Percentiles rank a stretch among this genome's conserved stretches.
These are phyloP conservation scores for Drosophila affinis DNA, from an alignment of 2,888 invertebrate genomes.

Conservation along the genomic window DNA sequence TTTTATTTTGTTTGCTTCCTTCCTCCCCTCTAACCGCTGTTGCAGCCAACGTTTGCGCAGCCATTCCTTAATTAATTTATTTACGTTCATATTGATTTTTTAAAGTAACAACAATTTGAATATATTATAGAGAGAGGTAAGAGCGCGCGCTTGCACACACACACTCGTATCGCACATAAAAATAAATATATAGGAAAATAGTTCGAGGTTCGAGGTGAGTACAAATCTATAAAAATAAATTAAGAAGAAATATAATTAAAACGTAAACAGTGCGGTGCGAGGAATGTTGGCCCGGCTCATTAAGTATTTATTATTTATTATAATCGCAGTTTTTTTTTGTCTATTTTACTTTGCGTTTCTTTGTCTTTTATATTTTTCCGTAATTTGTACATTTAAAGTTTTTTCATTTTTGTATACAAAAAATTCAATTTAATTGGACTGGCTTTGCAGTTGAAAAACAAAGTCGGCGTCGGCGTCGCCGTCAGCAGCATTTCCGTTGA, in stretches of 20 bases:
- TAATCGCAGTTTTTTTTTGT: conserved; percentile 11
- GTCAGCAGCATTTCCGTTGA: conserved; percentile 29
- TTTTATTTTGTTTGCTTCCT: conserved; percentile 32
- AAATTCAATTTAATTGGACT: neutral
- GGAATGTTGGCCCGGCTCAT: conserved; percentile 21
- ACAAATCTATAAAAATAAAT: conserved; percentile 44
- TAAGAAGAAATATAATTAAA: conserved; percentile 45
- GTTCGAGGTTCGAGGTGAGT: conserved; percentile 46
- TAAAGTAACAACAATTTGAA: conserved; percentile 43
- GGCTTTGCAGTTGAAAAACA: conserved; percentile 8
- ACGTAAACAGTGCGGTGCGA: conserved; percentile 11
- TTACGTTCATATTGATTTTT: conserved; percentile 53
- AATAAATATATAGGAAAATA: conserved; percentile 12
- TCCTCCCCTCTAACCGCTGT: conserved; percentile 6
- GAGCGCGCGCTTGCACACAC: conserved; percentile 33
- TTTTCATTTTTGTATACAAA: neutral
- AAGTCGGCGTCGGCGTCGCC: conserved; percentile 17
- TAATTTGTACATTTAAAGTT: conserved; percentile 32
- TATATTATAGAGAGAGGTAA: conserved; percentile 22
- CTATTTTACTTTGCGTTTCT: conserved; percentile 6
- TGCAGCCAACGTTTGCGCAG: conserved; percentile 28
- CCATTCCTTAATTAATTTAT: conserved; percentile 55
- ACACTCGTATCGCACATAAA: conserved; percentile 19
- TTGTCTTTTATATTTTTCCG: conserved; percentile 19
- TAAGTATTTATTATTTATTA: conserved; percentile 19